Percentiles rank a stretch among this genome's conserved stretches.
These are phyloP conservation scores for Pseudomyrmex flavicornis DNA, from an alignment of 1,140 invertebrate species.

Conservation along the genomic window DNA sequence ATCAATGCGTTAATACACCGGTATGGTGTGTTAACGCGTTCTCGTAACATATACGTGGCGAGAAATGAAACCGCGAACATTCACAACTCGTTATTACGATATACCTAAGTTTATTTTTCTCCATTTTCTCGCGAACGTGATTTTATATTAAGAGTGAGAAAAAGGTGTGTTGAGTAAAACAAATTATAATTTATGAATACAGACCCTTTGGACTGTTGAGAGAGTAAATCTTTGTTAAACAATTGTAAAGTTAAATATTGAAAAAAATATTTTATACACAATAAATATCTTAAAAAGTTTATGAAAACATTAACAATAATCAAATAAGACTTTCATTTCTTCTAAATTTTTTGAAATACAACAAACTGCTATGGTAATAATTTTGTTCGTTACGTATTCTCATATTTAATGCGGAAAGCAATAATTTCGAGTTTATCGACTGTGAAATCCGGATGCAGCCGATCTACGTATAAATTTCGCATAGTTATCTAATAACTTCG, in stretches of 20 bases:
- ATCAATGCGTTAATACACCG: conserved; percentile 46
- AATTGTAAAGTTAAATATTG: no score
- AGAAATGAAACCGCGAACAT: conserved; percentile 30
- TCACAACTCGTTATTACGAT: conserved; percentile 6
- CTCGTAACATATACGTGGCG: conserved; percentile 26
- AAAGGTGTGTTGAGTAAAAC: not conserved
- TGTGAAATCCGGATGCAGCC: not conserved
- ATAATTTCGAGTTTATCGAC: conserved; percentile 28
- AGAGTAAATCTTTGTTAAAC: not conserved
- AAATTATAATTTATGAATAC: not conserved
- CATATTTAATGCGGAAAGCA: conserved; percentile 1
- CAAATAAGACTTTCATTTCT: no score
- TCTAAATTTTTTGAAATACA: not conserved
- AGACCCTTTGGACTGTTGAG: not conserved
- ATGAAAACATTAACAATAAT: no score
- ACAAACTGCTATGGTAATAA: no score
- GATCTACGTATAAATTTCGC: conserved; percentile 18
- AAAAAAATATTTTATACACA: no score
- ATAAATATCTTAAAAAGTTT: not conserved
- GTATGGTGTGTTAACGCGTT: not conserved
- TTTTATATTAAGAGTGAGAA: not conserved
- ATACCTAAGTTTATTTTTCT: not conserved
- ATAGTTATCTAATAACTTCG: conserved; percentile 15
- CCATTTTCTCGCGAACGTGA: conserved; percentile 25
- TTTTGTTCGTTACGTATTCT: no score